These are phyloP conservation scores for Poecilia picta DNA, from an alignment of 2,797 vertebrate genomes.

Conservation along the genomic window DNA sequence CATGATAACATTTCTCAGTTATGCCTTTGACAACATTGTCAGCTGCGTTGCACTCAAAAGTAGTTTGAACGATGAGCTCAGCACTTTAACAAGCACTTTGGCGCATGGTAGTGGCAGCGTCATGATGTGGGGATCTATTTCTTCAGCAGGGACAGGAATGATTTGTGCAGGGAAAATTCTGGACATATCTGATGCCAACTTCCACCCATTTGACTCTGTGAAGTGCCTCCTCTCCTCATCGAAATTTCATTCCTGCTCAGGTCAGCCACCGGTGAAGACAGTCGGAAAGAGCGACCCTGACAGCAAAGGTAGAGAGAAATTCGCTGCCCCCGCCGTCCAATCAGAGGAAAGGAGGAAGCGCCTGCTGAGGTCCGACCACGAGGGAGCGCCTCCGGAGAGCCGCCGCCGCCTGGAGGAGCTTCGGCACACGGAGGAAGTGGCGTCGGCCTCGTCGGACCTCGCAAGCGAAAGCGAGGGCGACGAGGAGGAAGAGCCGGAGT, in stretches of 20 bases:
- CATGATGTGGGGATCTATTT: not conserved
- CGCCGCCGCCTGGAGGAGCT: constrained; percentile 77
- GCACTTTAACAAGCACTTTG: not conserved
- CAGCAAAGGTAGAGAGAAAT: constrained; percentile 78
- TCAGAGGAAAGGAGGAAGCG: constrained; percentile 82
- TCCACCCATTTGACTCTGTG: not conserved
- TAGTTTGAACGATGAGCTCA: too few relatives aligned
- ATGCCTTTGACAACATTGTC: too few relatives aligned
- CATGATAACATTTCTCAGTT: too few relatives aligned
- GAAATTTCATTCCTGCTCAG: constrained; percentile 55
- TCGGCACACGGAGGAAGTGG: constrained; percentile 75
- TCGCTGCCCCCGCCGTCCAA: constrained; percentile 47
- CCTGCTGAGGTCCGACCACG: constrained; percentile 69
- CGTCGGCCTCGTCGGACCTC: constrained; percentile 78
- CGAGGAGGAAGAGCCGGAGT: constrained; percentile 73
- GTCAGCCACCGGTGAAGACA: constrained; percentile 72
- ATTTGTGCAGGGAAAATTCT: not conserved
- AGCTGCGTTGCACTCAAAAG: too few relatives aligned
- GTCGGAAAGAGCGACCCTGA: constrained; percentile 71
- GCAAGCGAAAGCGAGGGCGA: constrained; percentile 82
- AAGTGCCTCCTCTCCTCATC: constrained; percentile 9
- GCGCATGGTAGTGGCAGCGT: not conserved
- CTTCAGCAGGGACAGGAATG: not conserved
- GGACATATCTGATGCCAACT: not conserved
- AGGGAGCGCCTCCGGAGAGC: constrained; percentile 73